These are phyloP conservation scores for Hyalella azteca DNA, from an alignment of 2,888 invertebrate species.

Conservation along the genomic window DNA sequence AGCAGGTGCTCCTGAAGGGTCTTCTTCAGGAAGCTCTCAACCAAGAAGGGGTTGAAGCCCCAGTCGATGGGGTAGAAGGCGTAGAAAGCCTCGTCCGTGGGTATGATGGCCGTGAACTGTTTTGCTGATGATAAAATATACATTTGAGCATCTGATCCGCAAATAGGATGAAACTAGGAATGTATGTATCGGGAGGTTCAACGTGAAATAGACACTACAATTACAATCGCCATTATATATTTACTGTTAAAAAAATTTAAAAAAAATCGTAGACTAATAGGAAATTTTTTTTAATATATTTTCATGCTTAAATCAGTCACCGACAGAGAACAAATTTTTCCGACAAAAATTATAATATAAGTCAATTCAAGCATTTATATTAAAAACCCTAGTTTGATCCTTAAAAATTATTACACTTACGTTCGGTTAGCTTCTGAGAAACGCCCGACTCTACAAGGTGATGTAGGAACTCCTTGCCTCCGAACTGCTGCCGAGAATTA, in stretches of 20 bases:
- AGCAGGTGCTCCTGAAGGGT: slow-evolving; percentile 59
- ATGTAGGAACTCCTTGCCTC: slow-evolving; percentile 28
- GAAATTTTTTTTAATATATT: too few species aligned
- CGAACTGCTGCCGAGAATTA: background rate
- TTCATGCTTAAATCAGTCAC: too few species aligned
- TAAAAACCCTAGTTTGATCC: too few species aligned
- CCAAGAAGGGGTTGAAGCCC: slow-evolving; percentile 74
- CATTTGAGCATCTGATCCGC: too few species aligned
- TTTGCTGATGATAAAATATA: slow-evolving; percentile 66
- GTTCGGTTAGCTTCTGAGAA: background rate
- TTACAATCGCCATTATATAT: too few species aligned
- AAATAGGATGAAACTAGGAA: background rate
- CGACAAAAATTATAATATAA: too few species aligned
- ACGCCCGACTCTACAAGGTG: slow-evolving; percentile 28
- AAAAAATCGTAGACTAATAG: too few species aligned
- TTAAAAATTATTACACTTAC: background rate
- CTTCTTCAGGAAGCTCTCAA: slow-evolving; percentile 62
- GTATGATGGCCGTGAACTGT: slow-evolving; percentile 71
- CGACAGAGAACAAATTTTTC: too few species aligned
- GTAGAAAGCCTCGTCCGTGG: slow-evolving; percentile 72
- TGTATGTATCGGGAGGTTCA: too few species aligned
- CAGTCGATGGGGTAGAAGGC: slow-evolving; percentile 74
- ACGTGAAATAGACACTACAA: too few species aligned
- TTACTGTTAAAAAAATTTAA: too few species aligned
- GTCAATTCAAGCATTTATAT: too few species aligned